phyloP scores from a whole-genome alignment of 2,113 vertebrate species.

The Ptilonorhynchus violaceus region DNA sequence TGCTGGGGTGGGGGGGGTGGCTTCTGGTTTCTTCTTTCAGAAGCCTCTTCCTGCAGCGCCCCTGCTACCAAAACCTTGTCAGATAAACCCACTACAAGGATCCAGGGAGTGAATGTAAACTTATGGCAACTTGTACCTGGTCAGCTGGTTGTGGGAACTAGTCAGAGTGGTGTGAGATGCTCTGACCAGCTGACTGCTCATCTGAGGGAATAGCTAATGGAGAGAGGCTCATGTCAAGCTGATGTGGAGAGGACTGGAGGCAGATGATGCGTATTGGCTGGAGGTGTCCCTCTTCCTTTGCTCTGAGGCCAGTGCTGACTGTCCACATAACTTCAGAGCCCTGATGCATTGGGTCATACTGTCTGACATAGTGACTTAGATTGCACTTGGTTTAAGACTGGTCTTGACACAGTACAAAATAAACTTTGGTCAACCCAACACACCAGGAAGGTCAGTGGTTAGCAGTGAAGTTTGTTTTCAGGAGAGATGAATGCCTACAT shows the following conservation, averaged over 20 bases:
- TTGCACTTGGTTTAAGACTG: not conserved
- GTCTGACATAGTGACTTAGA: not conserved
- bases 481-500: not conserved
- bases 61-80: not conserved
- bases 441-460: not conserved
- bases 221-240: not conserved
- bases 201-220: not conserved
- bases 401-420: not conserved
- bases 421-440: not conserved
- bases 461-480: not conserved
- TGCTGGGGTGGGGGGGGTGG: not conserved
- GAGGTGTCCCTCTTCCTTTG: not conserved
- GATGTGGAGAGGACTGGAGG: not conserved
- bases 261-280: not conserved
- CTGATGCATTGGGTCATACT: fast-evolving
- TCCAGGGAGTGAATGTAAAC: not conserved
- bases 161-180: not conserved
- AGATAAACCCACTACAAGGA: not conserved
- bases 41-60: not conserved
- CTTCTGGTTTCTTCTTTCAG: not conserved
- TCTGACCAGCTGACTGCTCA: not conserved
- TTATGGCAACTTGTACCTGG: not conserved
- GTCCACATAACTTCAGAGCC: not conserved
- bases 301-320: not conserved
- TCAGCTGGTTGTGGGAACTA: not conserved